These are phyloP conservation scores for Laterallus jamaicensis DNA, from an alignment of 2,113 vertebrate genomes.

Conservation along the genomic window DNA sequence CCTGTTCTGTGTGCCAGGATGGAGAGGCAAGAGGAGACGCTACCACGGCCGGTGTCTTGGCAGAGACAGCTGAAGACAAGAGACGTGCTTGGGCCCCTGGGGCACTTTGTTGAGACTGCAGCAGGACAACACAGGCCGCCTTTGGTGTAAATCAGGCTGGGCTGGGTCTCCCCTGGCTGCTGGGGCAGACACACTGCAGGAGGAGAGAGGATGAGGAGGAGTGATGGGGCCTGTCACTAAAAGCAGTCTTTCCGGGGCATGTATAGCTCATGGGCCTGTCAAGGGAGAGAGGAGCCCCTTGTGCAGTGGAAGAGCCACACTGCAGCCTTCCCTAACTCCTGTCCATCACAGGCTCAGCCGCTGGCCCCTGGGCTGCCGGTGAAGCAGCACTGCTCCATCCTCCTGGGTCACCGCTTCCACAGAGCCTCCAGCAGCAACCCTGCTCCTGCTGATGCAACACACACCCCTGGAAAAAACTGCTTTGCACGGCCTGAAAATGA, in stretches of 20 bases:
- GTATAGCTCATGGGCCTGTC: neutral
- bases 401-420: neutral
- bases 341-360: neutral
- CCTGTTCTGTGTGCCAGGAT: neutral
- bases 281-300: neutral
- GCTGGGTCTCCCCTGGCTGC: neutral
- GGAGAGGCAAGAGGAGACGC: neutral
- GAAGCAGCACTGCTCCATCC: neutral
- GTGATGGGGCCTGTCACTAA: neutral
- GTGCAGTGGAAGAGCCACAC: neutral
- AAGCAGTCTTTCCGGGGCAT: neutral
- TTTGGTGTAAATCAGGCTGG: neutral
- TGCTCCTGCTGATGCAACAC: neutral
- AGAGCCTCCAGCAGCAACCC: neutral
- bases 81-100: neutral
- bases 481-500: neutral
- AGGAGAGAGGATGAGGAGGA: neutral
- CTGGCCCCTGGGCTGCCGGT: neutral
- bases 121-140: neutral
- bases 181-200: fast-evolving
- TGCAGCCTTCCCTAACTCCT: neutral
- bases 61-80: neutral
- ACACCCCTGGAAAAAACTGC: neutral
- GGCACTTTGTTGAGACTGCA: neutral
- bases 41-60: fast-evolving